These are phyloP conservation scores for Larimichthys polyactis DNA, from an alignment of 2,113 vertebrate genomes.

Conservation along the genomic window DNA sequence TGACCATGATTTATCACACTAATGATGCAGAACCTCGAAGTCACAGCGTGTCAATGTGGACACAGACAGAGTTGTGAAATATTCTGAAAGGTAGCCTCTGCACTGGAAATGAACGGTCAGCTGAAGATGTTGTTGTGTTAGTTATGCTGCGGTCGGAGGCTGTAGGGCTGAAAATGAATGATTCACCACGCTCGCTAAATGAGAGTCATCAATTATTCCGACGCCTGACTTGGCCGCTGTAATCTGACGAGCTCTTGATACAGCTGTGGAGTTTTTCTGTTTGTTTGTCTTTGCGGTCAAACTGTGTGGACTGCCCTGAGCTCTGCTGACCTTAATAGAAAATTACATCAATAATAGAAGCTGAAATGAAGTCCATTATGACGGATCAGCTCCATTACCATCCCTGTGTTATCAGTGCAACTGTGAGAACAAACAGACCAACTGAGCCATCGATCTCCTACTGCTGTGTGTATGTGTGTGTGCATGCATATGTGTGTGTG, in stretches of 20 bases:
- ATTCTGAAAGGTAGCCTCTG: neutral
- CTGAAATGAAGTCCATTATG: slow-evolving; percentile 15
- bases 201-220: neutral
- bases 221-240: neutral
- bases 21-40: neutral
- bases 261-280: neutral
- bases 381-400: slow-evolving; percentile 5
- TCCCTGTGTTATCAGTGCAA: neutral
- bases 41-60: neutral
- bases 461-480: neutral
- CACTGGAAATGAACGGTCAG: slow-evolving; percentile 1
- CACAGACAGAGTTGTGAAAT: neutral
- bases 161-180: neutral
- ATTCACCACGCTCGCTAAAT: neutral
- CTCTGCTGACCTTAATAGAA: slow-evolving; percentile 3
- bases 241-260: slow-evolving; percentile 12
- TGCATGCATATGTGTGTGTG: neutral
- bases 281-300: slow-evolving; percentile 2
- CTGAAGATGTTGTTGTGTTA: neutral
- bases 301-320: neutral
- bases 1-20: neutral
- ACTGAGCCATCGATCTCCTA: neutral
- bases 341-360: slow-evolving; percentile 33
- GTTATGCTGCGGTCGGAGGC: slow-evolving; percentile 1
- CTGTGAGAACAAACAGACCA: neutral